These are phyloP conservation scores for Aleiodes leptofemur DNA, from an alignment of 2,888 invertebrate species.

Conservation along the genomic window DNA sequence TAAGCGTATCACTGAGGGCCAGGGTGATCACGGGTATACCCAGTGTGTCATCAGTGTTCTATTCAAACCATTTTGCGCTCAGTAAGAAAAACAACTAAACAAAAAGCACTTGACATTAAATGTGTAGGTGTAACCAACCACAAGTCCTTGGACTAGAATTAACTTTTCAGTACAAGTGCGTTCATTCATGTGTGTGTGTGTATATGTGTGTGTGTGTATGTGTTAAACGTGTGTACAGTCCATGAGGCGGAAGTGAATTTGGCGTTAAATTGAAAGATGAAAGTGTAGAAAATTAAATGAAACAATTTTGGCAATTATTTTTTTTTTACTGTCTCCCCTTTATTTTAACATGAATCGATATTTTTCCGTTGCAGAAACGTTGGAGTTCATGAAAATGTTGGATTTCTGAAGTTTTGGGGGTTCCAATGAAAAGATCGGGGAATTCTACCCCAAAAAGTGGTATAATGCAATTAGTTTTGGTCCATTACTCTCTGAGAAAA, in stretches of 20 bases:
- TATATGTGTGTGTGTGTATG: not conserved
- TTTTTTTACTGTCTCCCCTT: no score
- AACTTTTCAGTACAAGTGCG: conserved; percentile 25
- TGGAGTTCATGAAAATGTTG: no score
- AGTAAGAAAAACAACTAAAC: conserved; percentile 27
- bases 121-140: conserved; percentile 4
- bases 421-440: no score
- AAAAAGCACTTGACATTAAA: conserved; percentile 13
- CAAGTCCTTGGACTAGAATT: conserved; percentile 38
- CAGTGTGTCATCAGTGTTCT: conserved; percentile 37
- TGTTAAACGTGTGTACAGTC: no score
- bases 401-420: no score
- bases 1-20: conserved; percentile 16
- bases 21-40: conserved; percentile 34
- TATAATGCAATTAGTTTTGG: no score
- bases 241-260: conserved; percentile 40
- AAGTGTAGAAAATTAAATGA: conserved; percentile 3
- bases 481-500: no score
- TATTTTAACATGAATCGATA: no score
- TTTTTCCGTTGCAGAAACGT: no score
- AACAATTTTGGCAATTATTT: not conserved
- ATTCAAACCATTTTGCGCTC: conserved; percentile 27
- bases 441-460: no score
- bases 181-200: conserved; percentile 1
- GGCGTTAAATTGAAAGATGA: conserved; percentile 39